phyloP scores from a whole-genome alignment of 2,888 invertebrate species.

The Hypsopygia costalis region DNA sequence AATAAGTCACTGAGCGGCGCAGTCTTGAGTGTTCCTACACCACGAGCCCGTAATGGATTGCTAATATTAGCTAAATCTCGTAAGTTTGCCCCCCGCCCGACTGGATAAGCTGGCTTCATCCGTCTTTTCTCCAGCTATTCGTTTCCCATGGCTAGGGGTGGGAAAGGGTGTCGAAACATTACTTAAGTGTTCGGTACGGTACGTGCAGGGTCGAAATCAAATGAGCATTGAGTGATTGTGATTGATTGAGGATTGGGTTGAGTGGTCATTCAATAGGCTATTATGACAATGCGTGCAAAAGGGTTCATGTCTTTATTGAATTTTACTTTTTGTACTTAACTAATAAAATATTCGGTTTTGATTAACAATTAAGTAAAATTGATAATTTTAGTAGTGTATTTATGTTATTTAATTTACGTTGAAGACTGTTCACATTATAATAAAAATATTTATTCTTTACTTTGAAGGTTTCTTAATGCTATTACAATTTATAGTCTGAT shows the following conservation, averaged over 20 bases:
- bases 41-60: slow-evolving; percentile 63
- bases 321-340: no score
- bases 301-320: no score
- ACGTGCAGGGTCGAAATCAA: slow-evolving; percentile 24
- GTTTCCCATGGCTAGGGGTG: slow-evolving; percentile 35
- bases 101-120: slow-evolving; percentile 61
- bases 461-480: no score
- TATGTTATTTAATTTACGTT: no score
- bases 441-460: no score
- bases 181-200: slow-evolving; percentile 34
- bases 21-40: slow-evolving; percentile 24
- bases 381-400: no score
- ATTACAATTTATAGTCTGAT: no score
- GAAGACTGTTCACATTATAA: no score
- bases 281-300: no score
- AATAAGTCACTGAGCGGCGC: slow-evolving; percentile 18
- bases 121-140: slow-evolving; percentile 66
- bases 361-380: no score
- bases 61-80: slow-evolving; percentile 76
- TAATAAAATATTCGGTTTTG: no score
- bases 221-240: slow-evolving; percentile 24
- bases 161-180: slow-evolving; percentile 37
- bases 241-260: slow-evolving; percentile 16
- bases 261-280: slow-evolving; percentile 6
- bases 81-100: slow-evolving; percentile 54